Conservation (phyloP, 35 echinoderm and acorn worm genomes). For the Lytechinus pictus region DNA sequence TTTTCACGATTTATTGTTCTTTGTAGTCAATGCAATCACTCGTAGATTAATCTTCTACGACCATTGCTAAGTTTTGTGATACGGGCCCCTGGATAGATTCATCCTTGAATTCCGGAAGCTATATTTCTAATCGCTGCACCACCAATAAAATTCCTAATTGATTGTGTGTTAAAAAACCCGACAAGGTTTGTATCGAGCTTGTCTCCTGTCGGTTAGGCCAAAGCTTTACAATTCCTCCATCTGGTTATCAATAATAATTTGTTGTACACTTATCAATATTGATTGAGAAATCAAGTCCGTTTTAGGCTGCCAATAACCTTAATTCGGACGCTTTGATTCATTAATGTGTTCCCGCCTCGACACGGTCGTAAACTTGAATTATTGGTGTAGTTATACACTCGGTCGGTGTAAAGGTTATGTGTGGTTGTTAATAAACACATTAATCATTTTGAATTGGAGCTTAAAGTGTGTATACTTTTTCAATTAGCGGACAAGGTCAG, state of each 20-base stretch:
- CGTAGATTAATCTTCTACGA: too few relatives aligned
- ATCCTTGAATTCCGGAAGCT: constrained; percentile 16
- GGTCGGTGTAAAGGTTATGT: background rate
- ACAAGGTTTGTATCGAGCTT: background rate
- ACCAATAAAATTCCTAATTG: background rate
- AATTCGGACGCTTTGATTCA: background rate
- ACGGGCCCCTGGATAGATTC: background rate
- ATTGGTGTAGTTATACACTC: background rate
- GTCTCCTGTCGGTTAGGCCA: background rate
- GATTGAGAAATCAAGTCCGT: background rate
- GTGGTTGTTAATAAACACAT: background rate
- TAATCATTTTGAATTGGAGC: background rate
- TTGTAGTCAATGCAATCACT: too few relatives aligned
- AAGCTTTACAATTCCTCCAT: background rate
- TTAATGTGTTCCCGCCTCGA: background rate
- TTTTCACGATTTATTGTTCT: too few relatives aligned
- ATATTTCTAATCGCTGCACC: constrained; percentile 2
- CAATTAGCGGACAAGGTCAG: background rate
- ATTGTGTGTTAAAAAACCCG: background rate
- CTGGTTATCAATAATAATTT: background rate
- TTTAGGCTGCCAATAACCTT: background rate
- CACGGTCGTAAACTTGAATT: background rate
- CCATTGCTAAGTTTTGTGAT: too few relatives aligned
- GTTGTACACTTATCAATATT: background rate
- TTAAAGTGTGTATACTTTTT: background rate